Evolutionary conservation across 2,888 invertebrate genomes (phyloP).

Genomic region (Poecilobothrus nobilitatus): DNA sequence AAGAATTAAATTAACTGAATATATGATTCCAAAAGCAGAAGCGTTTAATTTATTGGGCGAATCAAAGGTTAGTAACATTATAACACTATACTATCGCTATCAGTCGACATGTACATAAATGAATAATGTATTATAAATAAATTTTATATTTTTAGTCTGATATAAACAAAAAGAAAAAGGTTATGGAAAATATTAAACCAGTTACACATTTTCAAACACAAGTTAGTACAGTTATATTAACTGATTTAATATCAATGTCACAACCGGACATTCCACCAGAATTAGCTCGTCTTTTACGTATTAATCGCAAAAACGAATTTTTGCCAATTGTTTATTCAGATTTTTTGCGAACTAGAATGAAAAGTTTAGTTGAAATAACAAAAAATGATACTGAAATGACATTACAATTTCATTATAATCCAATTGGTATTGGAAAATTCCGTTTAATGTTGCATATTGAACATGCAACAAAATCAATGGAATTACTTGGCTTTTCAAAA

Average conservation of each 20-base stretch:
- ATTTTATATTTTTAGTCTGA: background rate
- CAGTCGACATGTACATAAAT: background rate
- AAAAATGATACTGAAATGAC: conserved; percentile 53
- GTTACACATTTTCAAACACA: conserved; percentile 67
- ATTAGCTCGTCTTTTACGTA: conserved; percentile 53
- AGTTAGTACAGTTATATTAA: conserved; percentile 67
- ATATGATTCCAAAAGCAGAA: conserved; percentile 64
- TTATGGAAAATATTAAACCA: conserved; percentile 42
- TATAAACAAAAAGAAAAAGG: background rate
- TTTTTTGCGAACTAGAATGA: conserved; percentile 68
- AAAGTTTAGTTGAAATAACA: conserved; percentile 62
- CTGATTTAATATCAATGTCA: conserved; percentile 61
- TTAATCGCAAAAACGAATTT: conserved; percentile 56
- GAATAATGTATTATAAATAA: too few relatives aligned
- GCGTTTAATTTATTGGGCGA: conserved; percentile 62
- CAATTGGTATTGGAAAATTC: conserved; percentile 70
- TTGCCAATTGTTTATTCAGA: conserved; percentile 78
- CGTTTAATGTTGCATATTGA: conserved; percentile 70
- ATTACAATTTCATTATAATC: conserved; percentile 61
- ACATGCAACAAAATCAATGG: conserved; percentile 60
- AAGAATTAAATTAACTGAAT: conserved; percentile 61
- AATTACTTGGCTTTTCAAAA: conserved; percentile 64
- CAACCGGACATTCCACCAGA: conserved; percentile 60
- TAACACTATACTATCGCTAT: background rate
- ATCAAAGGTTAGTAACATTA: conserved; percentile 28